Evolutionary conservation across 2,888 invertebrate species (phyloP), one percentile per base, ranked within the genome.

Genomic region (Ochlodes sylvanus): DNA sequence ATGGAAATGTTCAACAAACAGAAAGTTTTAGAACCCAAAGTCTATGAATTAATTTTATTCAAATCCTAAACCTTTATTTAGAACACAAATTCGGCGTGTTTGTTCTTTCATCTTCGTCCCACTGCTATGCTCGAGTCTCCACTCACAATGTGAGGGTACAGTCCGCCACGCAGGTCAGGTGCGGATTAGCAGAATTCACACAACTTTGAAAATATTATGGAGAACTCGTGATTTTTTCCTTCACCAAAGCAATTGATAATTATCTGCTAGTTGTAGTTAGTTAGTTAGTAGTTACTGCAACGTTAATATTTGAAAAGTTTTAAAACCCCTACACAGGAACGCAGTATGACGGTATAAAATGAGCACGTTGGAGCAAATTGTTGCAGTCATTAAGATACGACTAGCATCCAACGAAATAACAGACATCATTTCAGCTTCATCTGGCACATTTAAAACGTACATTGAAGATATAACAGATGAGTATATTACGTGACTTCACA

Each of bases 351-450:
- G 27, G 27, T 52, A 58, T 21, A 17, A 52, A 65, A 65, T 50
- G 41, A 44, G 65, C 21, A 58, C 41, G 58, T 66, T 60, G 42
- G 32, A 58, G 57, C 57, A 65, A 66, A 66, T 66, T 58, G 58
- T 60, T 32, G 42, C 52, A 52, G 58, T 66, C 65, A 60, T 66
- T 66, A 52, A 60, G 58, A 65, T 65, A 58, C 65, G 50, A 58
- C 27, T 60, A 52, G 65, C 38, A 52, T 58, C 27, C 52, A 66
- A 15, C 52, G 19, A 66, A 66, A 54, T 66, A 66, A 42, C 52
- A 58, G 57, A 52, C 52, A 58, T 58, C 38, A 60, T 66, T 66
- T 58, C 50, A 58, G 52, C 41, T 60, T 52, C 65, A 58, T 52
- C 50, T 60, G 27, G 52, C 21, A 42, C 58, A 66, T 60, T 66